Percentiles rank a stretch among this genome's conserved stretches.
phyloP scores from a whole-genome alignment of 1,140 invertebrate species.

The Zaprionus kolodkinae region DNA sequence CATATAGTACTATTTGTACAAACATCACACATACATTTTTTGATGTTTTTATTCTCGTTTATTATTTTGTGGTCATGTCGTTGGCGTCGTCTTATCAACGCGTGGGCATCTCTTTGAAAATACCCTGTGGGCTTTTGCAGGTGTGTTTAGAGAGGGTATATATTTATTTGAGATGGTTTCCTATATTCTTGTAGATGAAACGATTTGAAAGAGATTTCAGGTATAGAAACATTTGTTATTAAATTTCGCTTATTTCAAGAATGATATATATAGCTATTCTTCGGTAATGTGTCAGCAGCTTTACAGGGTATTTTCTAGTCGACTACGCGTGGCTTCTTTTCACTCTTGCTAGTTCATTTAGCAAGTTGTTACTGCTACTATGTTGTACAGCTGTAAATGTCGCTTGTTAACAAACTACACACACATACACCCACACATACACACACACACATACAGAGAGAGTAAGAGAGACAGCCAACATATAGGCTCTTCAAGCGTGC shows the following conservation, averaged over 20 bases:
- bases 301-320: background rate
- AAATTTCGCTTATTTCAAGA: too few species aligned
- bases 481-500: slow-evolving; percentile 33
- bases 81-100: slow-evolving; percentile 16
- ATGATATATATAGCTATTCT: background rate
- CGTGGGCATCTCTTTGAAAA: slow-evolving; percentile 29
- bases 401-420: slow-evolving; percentile 20
- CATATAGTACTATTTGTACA: background rate
- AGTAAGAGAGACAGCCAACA: background rate
- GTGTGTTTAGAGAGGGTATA: background rate
- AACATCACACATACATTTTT: slow-evolving; percentile 18
- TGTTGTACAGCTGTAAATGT: slow-evolving; percentile 45
- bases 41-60: slow-evolving; percentile 6
- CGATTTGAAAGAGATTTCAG: too few species aligned
- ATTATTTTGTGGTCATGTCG: slow-evolving; percentile 10
- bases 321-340: too few species aligned
- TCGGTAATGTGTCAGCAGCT: too few species aligned
- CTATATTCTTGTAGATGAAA: too few species aligned
- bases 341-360: slow-evolving; percentile 19
- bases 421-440: background rate
- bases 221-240: too few species aligned
- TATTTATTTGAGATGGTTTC: background rate
- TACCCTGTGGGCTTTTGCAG: background rate
- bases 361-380: slow-evolving; percentile 32
- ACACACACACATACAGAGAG: background rate